Base-by-base conservation (phyloP, 2,888 invertebrate species). In the Melinaea menophilus region DNA sequence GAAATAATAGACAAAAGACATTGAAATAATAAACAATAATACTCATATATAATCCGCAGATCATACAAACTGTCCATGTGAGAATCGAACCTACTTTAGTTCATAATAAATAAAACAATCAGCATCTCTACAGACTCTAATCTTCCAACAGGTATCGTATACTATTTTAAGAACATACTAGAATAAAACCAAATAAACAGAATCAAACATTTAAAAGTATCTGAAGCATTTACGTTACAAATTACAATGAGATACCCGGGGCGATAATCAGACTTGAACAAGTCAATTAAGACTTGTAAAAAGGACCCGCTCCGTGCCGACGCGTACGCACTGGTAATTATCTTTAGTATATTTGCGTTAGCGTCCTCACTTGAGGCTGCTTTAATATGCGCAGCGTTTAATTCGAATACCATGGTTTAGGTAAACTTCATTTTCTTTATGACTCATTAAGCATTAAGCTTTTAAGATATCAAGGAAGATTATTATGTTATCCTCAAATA, bases 351-450 rank as follows among this genome's bases (percentile, higher is more conserved):
- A 75, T 77, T 76, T 76, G 74, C 73, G 64, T 62, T 59, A 66
- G 22, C 22, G 58, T 68, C 64, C 69, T 69, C 64, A 68, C 72
- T 75, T 75, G 71, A 73, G 75, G 74, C 71, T 75, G 73, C 76
- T 81, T 79, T 81, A 79, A 79, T 75, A 41, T 41, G 41, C 41
- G 41, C 1, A 75, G 74, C 72, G 68, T 76, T 75, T 69, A 72
- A 75, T 70, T 75, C 74, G 77, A 77, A 76, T 70, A 67, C 66
- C 66, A 61, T 63, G 67, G 65, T 70, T 66, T 70, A 73, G 73
- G 75, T 71, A 71, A 78, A 76, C 73, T 78, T 73, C 69, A 76
- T 78, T 79, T 75, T 72, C 72, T 76, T 75, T 72, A 74, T 71
- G 71, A 69, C 71, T 69, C 71, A 71, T 72, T 69, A 73, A 68